Base-by-base conservation (phyloP, 2,888 invertebrate genomes). In the Amphipyra berbera region DNA sequence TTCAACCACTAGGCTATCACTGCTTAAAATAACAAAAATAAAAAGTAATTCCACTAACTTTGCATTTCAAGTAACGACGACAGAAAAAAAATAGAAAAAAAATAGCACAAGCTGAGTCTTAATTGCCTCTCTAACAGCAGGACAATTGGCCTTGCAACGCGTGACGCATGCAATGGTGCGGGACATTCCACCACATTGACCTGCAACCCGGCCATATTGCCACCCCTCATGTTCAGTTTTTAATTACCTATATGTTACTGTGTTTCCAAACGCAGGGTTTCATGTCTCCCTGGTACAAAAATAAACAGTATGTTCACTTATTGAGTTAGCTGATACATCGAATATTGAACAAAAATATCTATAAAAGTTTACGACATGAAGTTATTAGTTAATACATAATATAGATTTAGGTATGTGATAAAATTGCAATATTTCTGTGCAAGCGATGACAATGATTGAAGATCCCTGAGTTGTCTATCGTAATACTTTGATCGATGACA, bases 101-200 rank as follows among this genome's bases (percentile, higher is more conserved):
- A 0, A 13, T 9, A 47, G 6, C 14, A 41, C 2, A 50, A 64
- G 4, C 10, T n/a, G 10, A 13, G 41, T 1, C 13, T 37, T 54
- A 60, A 68, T 47, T 14, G 46, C 45, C 38, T 6, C 42, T 54
- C 10, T 21, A 58, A 46, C 58, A 47, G 30, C 12, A 44, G 37
- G 45, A 46, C 27, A 37, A 44, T 33, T n/a, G 42, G 6, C 15
- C 12, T n/a, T 37, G 59, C 42, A 59, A 42, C 30, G 55, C 40
- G 44, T 63, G 63, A 63, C 48, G 33, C 58, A 49, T 56, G 55
- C 54, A 44, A 55, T 46, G 42, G 15, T 9, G 30, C 40, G 41
- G 44, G 46, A 57, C 47, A 52, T 68, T 52, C 54, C 46, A 12
- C 38, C 15, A 59, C 44, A 21, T 9, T 38, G 33, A 37, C 14